phyloP scores from a whole-genome alignment of 1,140 invertebrate species.

The Drosophila bocki region DNA sequence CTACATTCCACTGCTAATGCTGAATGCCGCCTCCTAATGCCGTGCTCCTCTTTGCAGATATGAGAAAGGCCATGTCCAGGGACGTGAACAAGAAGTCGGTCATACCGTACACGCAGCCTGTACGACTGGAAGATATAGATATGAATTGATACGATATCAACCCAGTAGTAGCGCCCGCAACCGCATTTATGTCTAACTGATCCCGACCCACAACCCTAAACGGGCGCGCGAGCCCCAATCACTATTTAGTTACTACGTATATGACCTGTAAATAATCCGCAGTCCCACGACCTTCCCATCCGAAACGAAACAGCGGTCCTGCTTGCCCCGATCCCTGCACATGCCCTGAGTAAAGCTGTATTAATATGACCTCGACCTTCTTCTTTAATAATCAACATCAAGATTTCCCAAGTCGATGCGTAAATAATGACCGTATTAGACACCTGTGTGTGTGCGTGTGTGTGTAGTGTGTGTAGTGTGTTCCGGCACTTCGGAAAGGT shows the following conservation, averaged over 20 bases:
- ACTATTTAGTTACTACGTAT: conserved; percentile 28
- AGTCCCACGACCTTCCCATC: conserved; percentile 8
- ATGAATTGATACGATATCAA: conserved; percentile 78
- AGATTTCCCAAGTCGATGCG: conserved; percentile 42
- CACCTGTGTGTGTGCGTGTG: conserved; percentile 6
- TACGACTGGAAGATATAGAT: conserved; percentile 98
- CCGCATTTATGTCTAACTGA: conserved; percentile 75
- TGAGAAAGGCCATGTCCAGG: conserved; percentile 98
- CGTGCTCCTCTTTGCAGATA: conserved; percentile 89
- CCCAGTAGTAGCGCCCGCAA: conserved; percentile 64
- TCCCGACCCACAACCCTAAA: conserved; percentile 1
- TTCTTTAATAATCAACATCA: conserved; percentile 33
- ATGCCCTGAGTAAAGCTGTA: conserved; percentile 14
- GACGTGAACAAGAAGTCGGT: conserved; percentile 97
- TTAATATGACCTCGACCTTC: conserved; percentile 19
- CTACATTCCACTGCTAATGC: too few relatives aligned
- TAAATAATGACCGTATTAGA: conserved; percentile 53
- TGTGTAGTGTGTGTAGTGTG: conserved; percentile 12
- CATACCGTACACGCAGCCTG: conserved; percentile 96
- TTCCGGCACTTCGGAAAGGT: conserved; percentile 51
- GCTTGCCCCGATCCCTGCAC: conserved; percentile 36
- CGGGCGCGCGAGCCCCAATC: conserved; percentile 4
- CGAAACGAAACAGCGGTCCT: background rate
- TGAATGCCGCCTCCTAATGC: background rate
- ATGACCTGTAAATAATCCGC: conserved; percentile 46